Evolutionary conservation across 1,140 invertebrate species (phyloP), one percentile per base, ranked within the genome.

Genomic region (Micrasema longulum): DNA sequence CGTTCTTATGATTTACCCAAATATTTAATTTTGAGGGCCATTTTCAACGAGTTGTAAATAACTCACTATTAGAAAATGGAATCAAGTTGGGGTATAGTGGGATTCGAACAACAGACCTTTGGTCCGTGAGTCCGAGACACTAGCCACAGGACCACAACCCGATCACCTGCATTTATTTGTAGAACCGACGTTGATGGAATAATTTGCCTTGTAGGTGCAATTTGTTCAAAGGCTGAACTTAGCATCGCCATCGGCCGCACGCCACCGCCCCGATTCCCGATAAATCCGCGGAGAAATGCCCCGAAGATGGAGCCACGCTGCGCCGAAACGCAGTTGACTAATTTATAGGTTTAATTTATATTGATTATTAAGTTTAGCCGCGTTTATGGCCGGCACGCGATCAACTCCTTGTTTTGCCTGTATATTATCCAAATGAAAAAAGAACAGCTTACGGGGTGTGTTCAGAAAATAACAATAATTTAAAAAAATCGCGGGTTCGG

Each of bases 301-400:
- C 26, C 31, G 12, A n/a, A 0, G 31, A 12, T 12, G 26, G 53
- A 5, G 12, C 20, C 53, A 11, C 12, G 20, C 14, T 16, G 53
- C n/a, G 31, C 31, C 23, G 31, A 55, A 36, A 10, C 31, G 12
- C 53, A 5, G 18, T 35, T 35, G 31, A 57, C 53, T 16, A 57
- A 57, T 57, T 57, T 57, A 57, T 57, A 36, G 31, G n/a, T 36
- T 57, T 36, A 57, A 57, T 38, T 57, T 57, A 57, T 57, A 36
- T 57, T 57, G 31, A 57, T 57, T 57, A 36, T 57, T 57, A 36
- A 36, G 31, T 57, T 57, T 36, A 57, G 36, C 26, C 31, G 12
- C 53, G 31, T 57, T 57, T 57, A 57, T 57, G n/a, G 31, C 11
- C 26, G 53, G 53, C 53, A 57, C 53, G 53, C 53, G 31, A 57